These are phyloP conservation scores for Balanococcus diminutus DNA, from an alignment of 2,888 invertebrate species.

Conservation along the genomic window DNA sequence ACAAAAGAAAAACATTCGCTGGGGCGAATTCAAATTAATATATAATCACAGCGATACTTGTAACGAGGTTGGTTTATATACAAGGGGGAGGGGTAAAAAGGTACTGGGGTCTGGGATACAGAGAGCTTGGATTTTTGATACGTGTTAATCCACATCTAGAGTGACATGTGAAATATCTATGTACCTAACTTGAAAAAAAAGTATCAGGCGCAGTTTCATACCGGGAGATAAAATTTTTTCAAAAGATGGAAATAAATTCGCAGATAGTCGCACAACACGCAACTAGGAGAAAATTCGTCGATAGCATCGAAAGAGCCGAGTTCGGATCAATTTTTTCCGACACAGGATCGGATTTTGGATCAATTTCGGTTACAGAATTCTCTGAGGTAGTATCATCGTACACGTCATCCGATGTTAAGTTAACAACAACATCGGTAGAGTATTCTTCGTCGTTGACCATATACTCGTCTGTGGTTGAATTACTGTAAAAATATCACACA, in stretches of 20 bases:
- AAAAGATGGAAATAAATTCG: too few relatives aligned
- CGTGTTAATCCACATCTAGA: too few relatives aligned
- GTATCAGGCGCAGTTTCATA: too few relatives aligned
- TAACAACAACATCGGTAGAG: neutral
- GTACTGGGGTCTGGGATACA: neutral
- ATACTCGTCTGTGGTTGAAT: conserved; percentile 9
- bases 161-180: too few relatives aligned
- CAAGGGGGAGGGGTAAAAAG: neutral
- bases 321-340: neutral
- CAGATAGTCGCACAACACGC: neutral
- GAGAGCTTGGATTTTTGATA: neutral
- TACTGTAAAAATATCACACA: conserved; percentile 29
- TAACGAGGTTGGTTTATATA: neutral
- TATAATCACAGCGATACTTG: conserved; percentile 4
- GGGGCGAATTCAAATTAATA: neutral
- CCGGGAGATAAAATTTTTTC: too few relatives aligned
- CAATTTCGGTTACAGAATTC: neutral
- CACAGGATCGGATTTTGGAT: neutral
- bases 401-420: neutral
- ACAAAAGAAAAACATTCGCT: neutral
- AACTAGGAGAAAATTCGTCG: neutral
- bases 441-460: neutral
- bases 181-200: too few relatives aligned
- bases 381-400: neutral
- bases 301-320: neutral